Base-by-base conservation (phyloP, 2,888 invertebrate genomes). In the Troilus luridus region DNA sequence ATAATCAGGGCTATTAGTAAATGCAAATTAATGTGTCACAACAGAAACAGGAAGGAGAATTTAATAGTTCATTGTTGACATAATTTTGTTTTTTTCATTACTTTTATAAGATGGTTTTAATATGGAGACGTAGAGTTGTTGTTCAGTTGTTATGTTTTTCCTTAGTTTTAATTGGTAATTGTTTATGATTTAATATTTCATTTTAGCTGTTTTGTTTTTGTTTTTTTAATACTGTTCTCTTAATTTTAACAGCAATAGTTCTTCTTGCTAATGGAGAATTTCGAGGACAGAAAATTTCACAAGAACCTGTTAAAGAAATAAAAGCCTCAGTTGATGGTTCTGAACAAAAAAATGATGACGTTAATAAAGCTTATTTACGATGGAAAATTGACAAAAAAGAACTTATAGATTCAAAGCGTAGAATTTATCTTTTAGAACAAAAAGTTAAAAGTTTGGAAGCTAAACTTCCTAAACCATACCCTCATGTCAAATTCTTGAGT, bases 401-500 rank as follows among this genome's bases (percentile, higher is more conserved):
- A 17, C 81, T 93, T 56, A 91, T 92, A 72, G 93, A 93, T 77
- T 92, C 93, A 41, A 92, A 92, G 89, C 91, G 92, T 89, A 88
- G 92, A 62, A 92, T 93, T 67, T 90, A 91, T 24, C 88, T 92
- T 72, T 67, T 93, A 88, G 93, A 93, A 90, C 96, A 96, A 92
- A 97, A 97, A 94, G 95, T 98, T 72, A 95, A 95, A 90, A 95
- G 96, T 90, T 94, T 98, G 88, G 97, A 98, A 94, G 95, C 96
- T 7, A 94, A 94, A 91, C 93, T 94, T 58, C 97, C 97, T 1
- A 97, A 98, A 93, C 97, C 96, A 93, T 98, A 97, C 95, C 98
- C 98, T 0, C 96, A 97, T 94, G 98, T 99, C 0, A 97, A 97
- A 94, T 98, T 98, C 94, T 95, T 98, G 24, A 98, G 98, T 93